phyloP scores from a whole-genome alignment of 2,888 invertebrate genomes.

The Nesidiocoris tenuis region DNA sequence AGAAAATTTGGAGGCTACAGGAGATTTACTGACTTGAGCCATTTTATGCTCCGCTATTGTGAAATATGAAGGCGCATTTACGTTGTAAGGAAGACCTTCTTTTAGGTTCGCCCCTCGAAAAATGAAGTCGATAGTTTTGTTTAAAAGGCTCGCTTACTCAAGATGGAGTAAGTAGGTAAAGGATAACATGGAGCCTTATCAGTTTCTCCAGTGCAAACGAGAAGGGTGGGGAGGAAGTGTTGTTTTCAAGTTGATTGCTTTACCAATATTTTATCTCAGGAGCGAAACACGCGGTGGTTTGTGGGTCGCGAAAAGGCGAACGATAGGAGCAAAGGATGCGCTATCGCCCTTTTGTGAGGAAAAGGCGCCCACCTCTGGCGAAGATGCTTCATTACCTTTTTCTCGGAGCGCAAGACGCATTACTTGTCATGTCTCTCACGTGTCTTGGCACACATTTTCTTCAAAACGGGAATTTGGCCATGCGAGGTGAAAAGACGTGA shows the following conservation, averaged over 20 bases:
- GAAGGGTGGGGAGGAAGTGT: neutral
- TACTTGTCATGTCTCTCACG: too few species aligned
- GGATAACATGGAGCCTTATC: neutral
- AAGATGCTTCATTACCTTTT: constrained; percentile 16
- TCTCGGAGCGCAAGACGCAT: too few species aligned
- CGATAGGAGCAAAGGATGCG: constrained; percentile 1
- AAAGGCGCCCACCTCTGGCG: too few species aligned
- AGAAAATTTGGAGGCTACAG: too few species aligned
- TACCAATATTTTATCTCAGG: constrained; percentile 23
- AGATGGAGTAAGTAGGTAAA: neutral
- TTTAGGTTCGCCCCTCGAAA: neutral
- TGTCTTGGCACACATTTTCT: too few species aligned
- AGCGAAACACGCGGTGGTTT: neutral
- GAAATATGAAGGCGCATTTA: too few species aligned
- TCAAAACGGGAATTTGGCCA: too few species aligned
- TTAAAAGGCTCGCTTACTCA: neutral
- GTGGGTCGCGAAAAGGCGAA: neutral
- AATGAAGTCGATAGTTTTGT: neutral
- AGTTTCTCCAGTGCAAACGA: neutral
- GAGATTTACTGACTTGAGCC: too few species aligned
- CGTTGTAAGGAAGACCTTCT: too few species aligned
- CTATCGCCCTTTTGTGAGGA: constrained; percentile 1
- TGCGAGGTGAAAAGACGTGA: too few species aligned
- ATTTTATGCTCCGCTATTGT: too few species aligned
- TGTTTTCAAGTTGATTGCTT: constrained; percentile 28